Base-by-base conservation (phyloP, 2,113 vertebrate genomes). In the Camelus bactrianus region DNA sequence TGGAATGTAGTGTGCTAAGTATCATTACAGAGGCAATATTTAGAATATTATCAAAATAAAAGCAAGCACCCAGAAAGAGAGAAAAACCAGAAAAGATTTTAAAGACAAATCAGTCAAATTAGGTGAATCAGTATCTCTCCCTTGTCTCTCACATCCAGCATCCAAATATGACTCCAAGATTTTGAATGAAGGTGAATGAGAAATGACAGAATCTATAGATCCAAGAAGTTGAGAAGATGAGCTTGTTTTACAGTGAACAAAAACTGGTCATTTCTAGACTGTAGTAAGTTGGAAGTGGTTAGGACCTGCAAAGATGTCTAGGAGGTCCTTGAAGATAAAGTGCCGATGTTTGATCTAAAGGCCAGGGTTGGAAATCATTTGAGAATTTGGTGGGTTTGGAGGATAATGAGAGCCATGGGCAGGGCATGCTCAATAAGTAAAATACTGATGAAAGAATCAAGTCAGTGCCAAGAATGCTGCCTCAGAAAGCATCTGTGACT, bases 1-100 rank as follows among this genome's bases (percentile, higher is more conserved):
- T 73, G 35, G 38, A 96, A 77, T 86, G 19, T 32, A 72, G 16
- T 73, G 16, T 77, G 26, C 9, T 60, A 83, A 86, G 35, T 60
- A 65, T 77, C 65, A 93, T 86, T 48, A 84, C 81, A 97, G 32
- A 48, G 50, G 16, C 52, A 86, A 89, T 64, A 96, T 77, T 92
- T 93, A 92, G 50, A 75, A 75, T 50, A 83, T 72, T 89, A 93
- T 75, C 86, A 64, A 91, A 64, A 82, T 91, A 85, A 76, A 42
- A 81, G 35, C 42, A 96, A 93, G 32, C 48, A 14, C 38, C 12
- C 19, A 93, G 81, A 83, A 91, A 89, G 91, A 67, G 22, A 72
- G 17, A 58, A 77, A 67, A 86, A 69, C 26, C 8, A 70, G 9
- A 60, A 65, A 15, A 35, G 35, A 89, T 89, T 96, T 96, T 81